Evolutionary conservation across 2,113 vertebrate species (phyloP), one percentile per base, ranked within the genome.

Genomic region (Grantiella picta): DNA sequence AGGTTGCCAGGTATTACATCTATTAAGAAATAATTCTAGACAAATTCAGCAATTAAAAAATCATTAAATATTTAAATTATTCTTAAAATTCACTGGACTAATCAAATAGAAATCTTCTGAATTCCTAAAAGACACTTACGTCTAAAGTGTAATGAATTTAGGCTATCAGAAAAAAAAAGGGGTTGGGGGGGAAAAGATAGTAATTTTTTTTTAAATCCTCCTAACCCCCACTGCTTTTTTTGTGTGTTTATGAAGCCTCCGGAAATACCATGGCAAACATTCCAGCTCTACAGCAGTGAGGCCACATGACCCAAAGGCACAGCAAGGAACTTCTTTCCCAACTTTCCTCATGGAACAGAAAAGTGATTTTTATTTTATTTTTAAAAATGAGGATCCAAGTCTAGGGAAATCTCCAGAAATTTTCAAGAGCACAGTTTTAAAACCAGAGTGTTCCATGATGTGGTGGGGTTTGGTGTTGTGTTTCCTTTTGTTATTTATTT

Each of bases 241-340:
- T 86, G 77, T 87, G 71, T 96, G 97, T 98, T 98, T 98, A 97
- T 87, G 81, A 97, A 98, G 96, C 96, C 96, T 98, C 98, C 97
- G 98, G 98, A 99, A 98, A 98, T 98, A 97, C 98, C 98, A 98
- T 57, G 92, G 98, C 97, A 97, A 97, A 97, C 98, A 98, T 96
- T 96, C 97, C 97, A 97, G 96, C 97, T 97, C 97, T 95, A 97
- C 97, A 96, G 97, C 96, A 92, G 97, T 1, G 80, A 85, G 89
- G 57, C 91, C 98, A 98, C 82, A 78, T 98, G 98, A 98, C 97
- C 66, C 60, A 33, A 94, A 97, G 96, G 97, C 97, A 98, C 91
- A 97, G 96, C 89, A 95, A 95, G 93, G 97, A 97, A 98, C 97
- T 98, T 96, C 97, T 96, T 96, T 95, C 96, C 92, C 31, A 77